These are phyloP conservation scores for Caerostris extrusa DNA, from an alignment of 1,140 invertebrate genomes.

Conservation along the genomic window DNA sequence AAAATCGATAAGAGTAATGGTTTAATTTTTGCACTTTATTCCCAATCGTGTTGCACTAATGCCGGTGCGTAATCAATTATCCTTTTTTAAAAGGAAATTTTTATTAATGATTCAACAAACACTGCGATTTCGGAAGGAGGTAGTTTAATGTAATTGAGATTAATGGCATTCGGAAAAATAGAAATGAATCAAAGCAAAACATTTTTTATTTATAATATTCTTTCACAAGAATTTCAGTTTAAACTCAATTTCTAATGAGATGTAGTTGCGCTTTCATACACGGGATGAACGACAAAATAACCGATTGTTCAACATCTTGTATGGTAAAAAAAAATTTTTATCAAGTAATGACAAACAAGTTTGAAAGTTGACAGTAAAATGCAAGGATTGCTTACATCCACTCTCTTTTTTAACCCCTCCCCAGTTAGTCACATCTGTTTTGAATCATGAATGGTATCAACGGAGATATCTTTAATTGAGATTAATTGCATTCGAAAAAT, in stretches of 20 bases:
- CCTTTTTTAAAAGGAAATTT: constrained; percentile 2
- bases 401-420: too few relatives aligned
- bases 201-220: constrained; percentile 6
- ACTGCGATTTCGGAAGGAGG: neutral
- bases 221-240: neutral
- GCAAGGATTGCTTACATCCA: too few relatives aligned
- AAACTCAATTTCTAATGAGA: neutral
- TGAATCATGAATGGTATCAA: too few relatives aligned
- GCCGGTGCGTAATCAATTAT: constrained; percentile 4
- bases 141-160: constrained; percentile 35
- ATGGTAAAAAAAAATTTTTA: too few relatives aligned
- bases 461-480: too few relatives aligned
- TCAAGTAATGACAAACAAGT: too few relatives aligned
- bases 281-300: neutral
- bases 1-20: neutral
- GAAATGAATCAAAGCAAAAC: constrained; percentile 3
- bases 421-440: too few relatives aligned
- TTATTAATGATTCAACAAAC: constrained; percentile 31
- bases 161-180: constrained; percentile 13
- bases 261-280: neutral
- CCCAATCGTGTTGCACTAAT: constrained; percentile 13
- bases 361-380: too few relatives aligned
- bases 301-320: neutral
- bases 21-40: neutral
- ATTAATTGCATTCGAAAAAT: neutral